These are phyloP conservation scores for Numenius arquata DNA, from an alignment of 2,113 vertebrate genomes.

Conservation along the genomic window DNA sequence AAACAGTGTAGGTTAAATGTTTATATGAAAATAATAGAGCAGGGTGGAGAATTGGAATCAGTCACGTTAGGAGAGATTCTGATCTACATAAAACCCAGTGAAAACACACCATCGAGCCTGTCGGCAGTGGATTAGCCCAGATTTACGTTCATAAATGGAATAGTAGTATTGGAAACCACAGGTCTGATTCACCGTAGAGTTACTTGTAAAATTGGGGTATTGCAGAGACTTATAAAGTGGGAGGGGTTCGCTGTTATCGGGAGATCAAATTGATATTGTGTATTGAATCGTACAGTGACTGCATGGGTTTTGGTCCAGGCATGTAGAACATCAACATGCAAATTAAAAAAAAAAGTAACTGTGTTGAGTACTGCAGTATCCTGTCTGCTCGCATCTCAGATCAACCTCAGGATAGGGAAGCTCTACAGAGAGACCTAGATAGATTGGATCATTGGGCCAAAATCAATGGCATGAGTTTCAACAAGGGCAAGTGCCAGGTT, in stretches of 20 bases:
- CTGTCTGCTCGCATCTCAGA: constrained; percentile 17
- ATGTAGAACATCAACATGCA: background rate
- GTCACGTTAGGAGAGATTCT: background rate
- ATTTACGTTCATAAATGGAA: background rate
- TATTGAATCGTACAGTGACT: background rate
- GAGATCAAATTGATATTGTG: background rate
- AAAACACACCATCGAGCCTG: background rate
- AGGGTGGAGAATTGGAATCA: background rate
- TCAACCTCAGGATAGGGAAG: too few relatives aligned
- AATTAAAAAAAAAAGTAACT: background rate
- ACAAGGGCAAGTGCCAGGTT: too few relatives aligned
- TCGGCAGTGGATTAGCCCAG: background rate
- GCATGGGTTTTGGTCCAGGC: constrained; percentile 13
- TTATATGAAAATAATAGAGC: background rate
- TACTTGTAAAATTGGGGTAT: background rate
- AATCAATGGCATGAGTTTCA: too few relatives aligned
- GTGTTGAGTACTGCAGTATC: background rate
- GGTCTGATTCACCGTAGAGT: background rate
- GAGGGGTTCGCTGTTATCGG: background rate
- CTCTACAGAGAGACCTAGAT: too few relatives aligned
- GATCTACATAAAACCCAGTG: background rate
- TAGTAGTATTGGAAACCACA: background rate
- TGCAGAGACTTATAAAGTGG: background rate
- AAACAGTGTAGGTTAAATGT: background rate
- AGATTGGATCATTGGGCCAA: too few relatives aligned